Evolutionary conservation across 1,140 invertebrate species (phyloP).

Genomic region (Linepithema humile): DNA sequence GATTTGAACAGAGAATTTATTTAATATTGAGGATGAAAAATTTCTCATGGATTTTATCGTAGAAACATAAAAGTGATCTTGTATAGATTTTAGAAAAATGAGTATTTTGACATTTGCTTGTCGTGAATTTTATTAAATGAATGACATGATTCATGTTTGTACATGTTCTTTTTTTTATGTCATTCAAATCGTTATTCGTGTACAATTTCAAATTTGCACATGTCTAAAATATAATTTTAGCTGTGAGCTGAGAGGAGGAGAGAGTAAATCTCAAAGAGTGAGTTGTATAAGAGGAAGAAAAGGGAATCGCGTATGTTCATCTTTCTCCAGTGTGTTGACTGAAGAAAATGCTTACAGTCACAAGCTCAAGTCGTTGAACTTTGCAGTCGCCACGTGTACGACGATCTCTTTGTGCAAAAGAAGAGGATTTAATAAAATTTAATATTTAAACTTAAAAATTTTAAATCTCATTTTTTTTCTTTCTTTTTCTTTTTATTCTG

Average conservation of each 20-base stretch:
- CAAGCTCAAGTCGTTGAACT: constrained; percentile 37
- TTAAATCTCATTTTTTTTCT: not conserved
- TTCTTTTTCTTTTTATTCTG: not conserved
- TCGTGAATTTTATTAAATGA: not conserved
- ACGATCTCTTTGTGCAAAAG: constrained; percentile 8
- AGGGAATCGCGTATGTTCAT: not conserved
- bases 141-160: not conserved
- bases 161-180: not conserved
- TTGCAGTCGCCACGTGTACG: constrained; percentile 25
- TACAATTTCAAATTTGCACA: constrained; percentile 3
- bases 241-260: not conserved
- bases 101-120: not conserved
- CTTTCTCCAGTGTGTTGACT: constrained; percentile 12
- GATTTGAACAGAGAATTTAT: not conserved
- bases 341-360: not conserved
- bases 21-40: not conserved
- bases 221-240: constrained; percentile 18
- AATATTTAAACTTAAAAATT: not conserved
- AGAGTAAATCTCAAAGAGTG: not conserved
- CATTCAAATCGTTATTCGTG: not conserved
- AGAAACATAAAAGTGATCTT: not conserved
- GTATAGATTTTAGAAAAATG: not conserved
- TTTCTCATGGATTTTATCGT: not conserved
- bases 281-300: not conserved
- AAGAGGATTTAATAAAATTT: not conserved